Percentiles rank a stretch among this genome's conserved stretches.
Evolutionary conservation across 2,888 invertebrate genomes (phyloP).

Genomic region (Sarcophaga variegata): DNA sequence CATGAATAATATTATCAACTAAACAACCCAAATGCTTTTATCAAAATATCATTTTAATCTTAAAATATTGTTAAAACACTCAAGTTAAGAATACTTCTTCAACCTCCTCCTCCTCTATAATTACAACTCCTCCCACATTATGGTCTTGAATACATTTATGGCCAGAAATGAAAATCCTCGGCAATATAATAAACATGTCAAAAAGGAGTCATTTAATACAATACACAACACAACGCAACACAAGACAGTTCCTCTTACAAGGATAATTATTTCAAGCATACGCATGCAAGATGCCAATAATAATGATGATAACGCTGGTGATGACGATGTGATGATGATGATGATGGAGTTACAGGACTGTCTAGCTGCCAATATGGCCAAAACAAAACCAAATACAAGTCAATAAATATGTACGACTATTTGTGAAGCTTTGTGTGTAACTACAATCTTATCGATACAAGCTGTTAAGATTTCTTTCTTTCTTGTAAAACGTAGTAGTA

Average conservation of each 20-base stretch:
- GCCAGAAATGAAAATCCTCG: constrained; percentile 53
- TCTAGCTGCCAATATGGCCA: neutral
- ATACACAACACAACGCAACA: constrained; percentile 7
- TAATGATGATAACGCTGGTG: constrained; percentile 47
- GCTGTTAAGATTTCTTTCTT: constrained; percentile 61
- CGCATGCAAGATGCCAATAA: constrained; percentile 44
- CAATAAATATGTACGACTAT: neutral
- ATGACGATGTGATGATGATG: constrained; percentile 58
- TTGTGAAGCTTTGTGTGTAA: neutral
- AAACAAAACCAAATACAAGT: neutral
- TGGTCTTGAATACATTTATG: constrained; percentile 36
- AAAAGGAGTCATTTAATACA: constrained; percentile 67
- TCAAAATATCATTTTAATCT: constrained; percentile 64
- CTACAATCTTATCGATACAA: constrained; percentile 68
- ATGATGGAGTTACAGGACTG: constrained; percentile 34
- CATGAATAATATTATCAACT: neutral
- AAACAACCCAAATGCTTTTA: constrained; percentile 10
- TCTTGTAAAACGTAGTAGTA: neutral
- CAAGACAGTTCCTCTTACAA: constrained; percentile 48
- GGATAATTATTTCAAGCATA: constrained; percentile 67
- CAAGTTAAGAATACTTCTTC: constrained; percentile 45
- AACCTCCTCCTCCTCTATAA: constrained; percentile 12
- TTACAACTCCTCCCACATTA: constrained; percentile 3
- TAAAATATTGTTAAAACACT: constrained; percentile 67
- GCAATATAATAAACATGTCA: constrained; percentile 68